These are phyloP conservation scores for Aradus depressus DNA, from an alignment of 2,888 invertebrate genomes.

Conservation along the genomic window DNA sequence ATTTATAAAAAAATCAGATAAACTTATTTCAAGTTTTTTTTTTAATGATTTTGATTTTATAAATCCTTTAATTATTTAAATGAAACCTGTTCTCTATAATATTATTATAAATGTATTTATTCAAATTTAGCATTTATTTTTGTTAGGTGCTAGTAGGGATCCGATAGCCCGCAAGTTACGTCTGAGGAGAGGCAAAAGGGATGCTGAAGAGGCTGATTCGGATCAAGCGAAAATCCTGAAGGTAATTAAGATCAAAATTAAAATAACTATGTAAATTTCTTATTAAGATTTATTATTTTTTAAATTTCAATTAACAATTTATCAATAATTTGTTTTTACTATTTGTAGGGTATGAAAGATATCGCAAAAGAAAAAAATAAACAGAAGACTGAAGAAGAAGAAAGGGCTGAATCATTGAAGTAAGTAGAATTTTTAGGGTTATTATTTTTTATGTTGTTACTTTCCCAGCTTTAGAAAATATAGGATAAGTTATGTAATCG, in stretches of 20 bases:
- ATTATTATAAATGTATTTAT: background rate
- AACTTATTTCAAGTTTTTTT: background rate
- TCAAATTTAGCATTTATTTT: constrained; percentile 19
- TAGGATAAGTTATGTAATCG: no score
- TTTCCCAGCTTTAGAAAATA: no score
- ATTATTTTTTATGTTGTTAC: constrained; percentile 9
- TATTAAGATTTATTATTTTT: constrained; percentile 16
- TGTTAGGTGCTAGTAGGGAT: constrained; percentile 56
- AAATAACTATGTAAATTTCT: constrained; percentile 4
- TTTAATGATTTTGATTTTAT: constrained; percentile 4
- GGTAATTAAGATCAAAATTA: constrained; percentile 37
- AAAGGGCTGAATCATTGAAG: constrained; percentile 62
- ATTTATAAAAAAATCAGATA: background rate
- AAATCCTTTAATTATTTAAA: background rate
- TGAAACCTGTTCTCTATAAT: constrained; percentile 5
- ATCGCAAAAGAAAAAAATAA: constrained; percentile 72
- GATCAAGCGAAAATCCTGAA: constrained; percentile 78
- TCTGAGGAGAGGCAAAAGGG: constrained; percentile 64
- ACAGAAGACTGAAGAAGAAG: constrained; percentile 53
- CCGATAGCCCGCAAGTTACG: constrained; percentile 91
- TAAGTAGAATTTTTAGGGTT: constrained; percentile 38
- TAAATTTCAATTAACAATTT: constrained; percentile 6
- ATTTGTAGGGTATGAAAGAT: constrained; percentile 64
- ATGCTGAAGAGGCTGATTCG: constrained; percentile 70
- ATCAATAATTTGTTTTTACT: constrained; percentile 4